Evolutionary conservation across 1,140 invertebrate species (phyloP).

Genomic region (Zaprionus vittiger): DNA sequence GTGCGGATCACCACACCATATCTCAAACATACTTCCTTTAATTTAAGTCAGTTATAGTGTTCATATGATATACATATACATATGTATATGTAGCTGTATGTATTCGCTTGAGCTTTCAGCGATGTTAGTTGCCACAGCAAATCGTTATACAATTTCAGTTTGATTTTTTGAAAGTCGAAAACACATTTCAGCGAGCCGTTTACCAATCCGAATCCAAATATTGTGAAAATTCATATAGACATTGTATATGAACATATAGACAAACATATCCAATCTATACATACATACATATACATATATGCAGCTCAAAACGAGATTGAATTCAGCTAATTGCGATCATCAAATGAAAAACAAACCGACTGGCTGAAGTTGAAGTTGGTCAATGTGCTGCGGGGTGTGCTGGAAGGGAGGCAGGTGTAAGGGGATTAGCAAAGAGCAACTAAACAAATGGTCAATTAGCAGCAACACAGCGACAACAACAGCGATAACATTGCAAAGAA

Average conservation of each 20-base stretch:
- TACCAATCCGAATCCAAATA: neutral
- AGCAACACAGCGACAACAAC: slow-evolving; percentile 20
- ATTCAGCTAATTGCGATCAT: slow-evolving; percentile 11
- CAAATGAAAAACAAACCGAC: neutral
- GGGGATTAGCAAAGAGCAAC: slow-evolving; percentile 49
- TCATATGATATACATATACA: neutral
- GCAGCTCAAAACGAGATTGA: slow-evolving; percentile 3
- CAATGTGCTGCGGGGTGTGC: slow-evolving; percentile 32
- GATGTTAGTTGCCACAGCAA: neutral
- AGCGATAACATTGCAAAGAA: slow-evolving; percentile 27
- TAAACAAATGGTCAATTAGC: slow-evolving; percentile 69
- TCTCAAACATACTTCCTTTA: too few species aligned
- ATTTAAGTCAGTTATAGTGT: neutral
- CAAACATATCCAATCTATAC: neutral
- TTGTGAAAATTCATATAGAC: slow-evolving; percentile 1
- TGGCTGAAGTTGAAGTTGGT: slow-evolving; percentile 13
- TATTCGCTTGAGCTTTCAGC: neutral
- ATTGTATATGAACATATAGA: neutral
- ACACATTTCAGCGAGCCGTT: neutral
- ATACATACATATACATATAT: too few species aligned
- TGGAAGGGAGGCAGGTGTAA: neutral
- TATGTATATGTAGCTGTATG: neutral
- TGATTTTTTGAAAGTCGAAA: neutral
- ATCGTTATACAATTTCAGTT: neutral
- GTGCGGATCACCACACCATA: too few species aligned